These are phyloP conservation scores for Musca domestica DNA, from an alignment of 1,140 invertebrate genomes.

Conservation along the genomic window DNA sequence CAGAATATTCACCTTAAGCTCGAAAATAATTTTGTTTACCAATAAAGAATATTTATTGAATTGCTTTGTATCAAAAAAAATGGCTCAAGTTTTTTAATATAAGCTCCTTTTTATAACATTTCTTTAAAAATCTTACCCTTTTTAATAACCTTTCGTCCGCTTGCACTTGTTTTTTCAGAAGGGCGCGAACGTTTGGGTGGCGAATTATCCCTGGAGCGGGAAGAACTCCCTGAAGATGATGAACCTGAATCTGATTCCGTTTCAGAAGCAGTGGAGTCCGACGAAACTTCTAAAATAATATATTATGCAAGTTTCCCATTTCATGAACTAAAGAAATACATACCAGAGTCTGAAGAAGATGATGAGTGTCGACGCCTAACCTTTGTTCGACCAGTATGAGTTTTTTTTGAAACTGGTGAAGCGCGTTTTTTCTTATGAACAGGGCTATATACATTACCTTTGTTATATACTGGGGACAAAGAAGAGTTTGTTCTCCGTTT, in stretches of 20 bases:
- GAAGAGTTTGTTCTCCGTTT: conserved; percentile 29
- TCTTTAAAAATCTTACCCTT: conserved; percentile 39
- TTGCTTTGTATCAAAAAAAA: too few species aligned
- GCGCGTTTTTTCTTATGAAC: conserved; percentile 42
- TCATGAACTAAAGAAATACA: too few species aligned
- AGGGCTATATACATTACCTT: conserved; percentile 42
- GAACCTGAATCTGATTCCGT: conserved; percentile 58
- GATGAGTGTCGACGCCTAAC: conserved; percentile 39
- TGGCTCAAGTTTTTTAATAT: neutral
- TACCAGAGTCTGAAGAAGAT: conserved; percentile 57
- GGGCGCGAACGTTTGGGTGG: conserved; percentile 46
- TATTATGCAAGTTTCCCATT: neutral
- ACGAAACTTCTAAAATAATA: conserved; percentile 38
- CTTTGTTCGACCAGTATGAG: conserved; percentile 31
- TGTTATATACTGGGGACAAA: conserved; percentile 35
- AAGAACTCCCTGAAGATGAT: conserved; percentile 54
- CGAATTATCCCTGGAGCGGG: conserved; percentile 51
- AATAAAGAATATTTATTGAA: too few species aligned
- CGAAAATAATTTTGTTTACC: too few species aligned
- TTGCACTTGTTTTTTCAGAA: conserved; percentile 46
- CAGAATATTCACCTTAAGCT: too few species aligned
- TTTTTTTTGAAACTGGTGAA: conserved; percentile 39
- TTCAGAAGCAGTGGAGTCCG: conserved; percentile 59
- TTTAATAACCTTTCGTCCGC: conserved; percentile 56
- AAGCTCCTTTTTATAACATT: neutral